Percentiles rank a stretch among this genome's conserved stretches.
Evolutionary conservation across 2,113 vertebrate genomes (phyloP).

Genomic region (Gopherus evgoodei): DNA sequence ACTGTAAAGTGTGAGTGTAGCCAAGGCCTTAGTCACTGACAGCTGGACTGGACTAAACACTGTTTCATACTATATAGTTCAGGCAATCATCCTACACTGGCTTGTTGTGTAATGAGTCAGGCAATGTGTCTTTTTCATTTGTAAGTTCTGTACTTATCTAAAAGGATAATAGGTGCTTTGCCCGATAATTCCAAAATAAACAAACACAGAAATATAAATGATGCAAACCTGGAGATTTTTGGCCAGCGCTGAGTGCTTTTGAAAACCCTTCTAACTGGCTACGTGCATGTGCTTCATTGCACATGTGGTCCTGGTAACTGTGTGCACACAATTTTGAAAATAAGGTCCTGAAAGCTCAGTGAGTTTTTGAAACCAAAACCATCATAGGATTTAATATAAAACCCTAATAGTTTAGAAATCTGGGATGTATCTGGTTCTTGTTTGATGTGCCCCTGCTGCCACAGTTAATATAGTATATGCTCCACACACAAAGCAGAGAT

Average conservation of each 20-base stretch:
- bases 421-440: slow-evolving; percentile 73
- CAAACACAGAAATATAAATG: background rate
- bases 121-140: background rate
- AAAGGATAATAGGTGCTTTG: background rate
- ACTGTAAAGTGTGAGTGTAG: too few species aligned
- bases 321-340: background rate
- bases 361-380: slow-evolving; percentile 50
- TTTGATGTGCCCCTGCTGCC: slow-evolving; percentile 73
- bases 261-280: background rate
- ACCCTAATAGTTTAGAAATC: slow-evolving; percentile 59
- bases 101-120: background rate
- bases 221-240: background rate
- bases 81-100: rapidly evolving
- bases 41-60: background rate
- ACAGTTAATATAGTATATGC: slow-evolving; percentile 61
- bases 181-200: background rate
- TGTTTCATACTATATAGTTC: background rate
- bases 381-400: slow-evolving; percentile 58
- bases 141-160: background rate
- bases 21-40: background rate
- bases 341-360: slow-evolving; percentile 49
- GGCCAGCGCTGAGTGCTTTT: background rate
- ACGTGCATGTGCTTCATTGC: background rate
- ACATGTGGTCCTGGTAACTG: background rate
- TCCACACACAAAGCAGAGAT: slow-evolving; percentile 62